Conservation (phyloP, 2,888 invertebrate genomes). For the Spisula subtruncata region DNA sequence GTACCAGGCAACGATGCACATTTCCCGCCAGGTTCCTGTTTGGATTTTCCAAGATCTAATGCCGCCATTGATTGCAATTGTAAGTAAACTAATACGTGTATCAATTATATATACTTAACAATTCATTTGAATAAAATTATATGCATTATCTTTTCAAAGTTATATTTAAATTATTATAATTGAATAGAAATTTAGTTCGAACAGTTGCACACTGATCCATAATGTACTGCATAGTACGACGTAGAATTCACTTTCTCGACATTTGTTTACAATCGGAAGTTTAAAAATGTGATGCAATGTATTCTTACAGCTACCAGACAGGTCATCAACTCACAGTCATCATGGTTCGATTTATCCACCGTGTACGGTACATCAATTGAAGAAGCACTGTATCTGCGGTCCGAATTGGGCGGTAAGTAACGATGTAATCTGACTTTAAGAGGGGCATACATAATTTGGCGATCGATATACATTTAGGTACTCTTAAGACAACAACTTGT, state of each 20-base stretch:
- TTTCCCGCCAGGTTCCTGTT: conserved; percentile 35
- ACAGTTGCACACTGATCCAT: too few relatives aligned
- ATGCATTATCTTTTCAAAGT: too few relatives aligned
- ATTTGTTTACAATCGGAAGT: too few relatives aligned
- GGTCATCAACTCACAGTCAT: conserved; percentile 35
- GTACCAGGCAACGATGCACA: conserved; percentile 41
- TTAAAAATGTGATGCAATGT: neutral
- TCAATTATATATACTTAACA: neutral
- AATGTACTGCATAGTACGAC: too few relatives aligned
- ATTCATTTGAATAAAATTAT: too few relatives aligned
- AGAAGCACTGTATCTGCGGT: conserved; percentile 29
- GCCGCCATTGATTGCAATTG: conserved; percentile 37
- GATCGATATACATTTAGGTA: too few relatives aligned
- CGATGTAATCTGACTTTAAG: neutral
- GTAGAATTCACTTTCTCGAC: too few relatives aligned
- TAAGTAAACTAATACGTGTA: neutral
- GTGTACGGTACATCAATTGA: conserved; percentile 24
- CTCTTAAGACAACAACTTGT: too few relatives aligned
- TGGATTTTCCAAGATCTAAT: conserved; percentile 44
- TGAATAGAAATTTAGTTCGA: too few relatives aligned
- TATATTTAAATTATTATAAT: too few relatives aligned
- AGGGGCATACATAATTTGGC: too few relatives aligned
- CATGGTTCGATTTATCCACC: conserved; percentile 44
- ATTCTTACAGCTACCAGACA: conserved; percentile 43
- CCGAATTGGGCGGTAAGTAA: conserved; percentile 36